Evolutionary conservation across 2,797 vertebrate species (phyloP).

Genomic region (Microhierax caerulescens): DNA sequence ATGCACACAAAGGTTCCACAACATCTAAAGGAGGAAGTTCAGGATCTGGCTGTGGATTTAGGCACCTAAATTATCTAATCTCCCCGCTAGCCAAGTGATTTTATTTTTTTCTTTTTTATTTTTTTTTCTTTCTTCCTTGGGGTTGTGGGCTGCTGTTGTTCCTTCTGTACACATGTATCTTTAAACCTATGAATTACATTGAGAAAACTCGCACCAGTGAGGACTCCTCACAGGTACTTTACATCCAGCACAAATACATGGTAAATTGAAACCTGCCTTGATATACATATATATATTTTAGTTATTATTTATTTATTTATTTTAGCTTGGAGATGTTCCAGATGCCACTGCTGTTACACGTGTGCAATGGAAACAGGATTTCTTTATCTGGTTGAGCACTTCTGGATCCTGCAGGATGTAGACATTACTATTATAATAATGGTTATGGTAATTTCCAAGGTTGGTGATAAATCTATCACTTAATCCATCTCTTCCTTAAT

Average conservation of each 20-base stretch:
- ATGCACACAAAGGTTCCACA: neutral
- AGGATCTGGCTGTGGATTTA: neutral
- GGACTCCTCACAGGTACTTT: accelerated
- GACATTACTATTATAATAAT: neutral
- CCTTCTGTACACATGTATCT: neutral
- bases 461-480: neutral
- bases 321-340: neutral
- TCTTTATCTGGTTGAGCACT: neutral
- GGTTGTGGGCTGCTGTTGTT: neutral
- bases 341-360: neutral
- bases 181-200: neutral
- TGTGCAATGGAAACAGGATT: neutral
- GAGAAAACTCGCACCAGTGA: neutral
- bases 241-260: neutral
- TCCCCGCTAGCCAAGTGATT: neutral
- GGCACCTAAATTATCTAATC: neutral
- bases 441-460: slow-evolving; percentile 3
- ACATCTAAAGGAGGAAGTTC: neutral
- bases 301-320: too few relatives aligned
- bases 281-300: too few relatives aligned
- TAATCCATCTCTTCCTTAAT: slow-evolving; percentile 45
- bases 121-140: neutral
- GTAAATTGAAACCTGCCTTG: neutral
- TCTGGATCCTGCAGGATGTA: neutral
- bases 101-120: neutral